These are phyloP conservation scores for Aphelinus certus DNA, from an alignment of 1,140 invertebrate species.

Conservation along the genomic window DNA sequence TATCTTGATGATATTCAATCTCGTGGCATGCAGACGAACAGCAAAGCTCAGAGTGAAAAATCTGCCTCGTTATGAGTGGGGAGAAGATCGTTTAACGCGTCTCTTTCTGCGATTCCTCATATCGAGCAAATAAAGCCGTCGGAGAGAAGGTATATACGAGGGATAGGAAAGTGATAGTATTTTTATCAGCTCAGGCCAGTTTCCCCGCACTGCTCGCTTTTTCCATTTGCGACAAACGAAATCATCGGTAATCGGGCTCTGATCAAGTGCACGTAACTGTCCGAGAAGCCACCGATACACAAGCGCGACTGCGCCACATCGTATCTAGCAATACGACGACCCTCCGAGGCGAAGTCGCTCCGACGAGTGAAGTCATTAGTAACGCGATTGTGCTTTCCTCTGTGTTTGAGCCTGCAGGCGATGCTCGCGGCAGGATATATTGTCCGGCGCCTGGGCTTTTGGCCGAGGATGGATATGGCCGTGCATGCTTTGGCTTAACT, in stretches of 20 bases:
- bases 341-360: constrained; percentile 47
- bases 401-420: neutral
- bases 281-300: constrained; percentile 42
- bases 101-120: constrained; percentile 32
- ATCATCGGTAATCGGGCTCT: constrained; percentile 56
- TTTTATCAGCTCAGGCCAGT: constrained; percentile 30
- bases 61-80: constrained; percentile 24
- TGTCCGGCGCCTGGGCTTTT: too few relatives aligned
- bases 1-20: too few relatives aligned
- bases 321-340: constrained; percentile 55
- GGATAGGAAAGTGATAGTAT: constrained; percentile 26
- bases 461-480: too few relatives aligned
- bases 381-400: constrained; percentile 54
- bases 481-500: too few relatives aligned
- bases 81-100: constrained; percentile 30
- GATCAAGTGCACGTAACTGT: constrained; percentile 56
- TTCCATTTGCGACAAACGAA: constrained; percentile 54
- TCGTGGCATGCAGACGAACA: too few relatives aligned
- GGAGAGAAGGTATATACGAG: too few relatives aligned
- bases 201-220: constrained; percentile 31
- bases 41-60: constrained; percentile 19
- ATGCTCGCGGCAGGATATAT: neutral
- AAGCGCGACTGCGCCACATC: neutral
- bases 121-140: constrained; percentile 14
- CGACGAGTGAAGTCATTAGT: constrained; percentile 59